Evolutionary conservation across 2,888 invertebrate genomes (phyloP), one percentile per base, ranked within the genome.

Genomic region (Priocnemis perturbator): DNA sequence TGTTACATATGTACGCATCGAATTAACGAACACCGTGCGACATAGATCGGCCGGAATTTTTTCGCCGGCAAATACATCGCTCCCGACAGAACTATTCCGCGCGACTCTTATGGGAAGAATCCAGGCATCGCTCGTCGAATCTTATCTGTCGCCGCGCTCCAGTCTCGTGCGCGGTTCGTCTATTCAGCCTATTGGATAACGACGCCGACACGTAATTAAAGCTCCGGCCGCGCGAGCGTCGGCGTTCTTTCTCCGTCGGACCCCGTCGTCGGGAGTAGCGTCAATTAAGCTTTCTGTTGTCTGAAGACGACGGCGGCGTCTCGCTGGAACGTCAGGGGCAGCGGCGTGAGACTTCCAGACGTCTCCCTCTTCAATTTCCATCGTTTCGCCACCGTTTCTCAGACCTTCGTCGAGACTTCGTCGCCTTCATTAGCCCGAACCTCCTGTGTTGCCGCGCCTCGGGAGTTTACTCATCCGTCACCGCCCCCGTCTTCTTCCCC

Each of bases 201-300:
- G 37, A 44, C 20, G 37, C 53, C 72, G 79, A 75, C 78, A 76
- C 79, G 76, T 79, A 79, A 79, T 77, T 78, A 78, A 73, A 70
- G 47, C 23, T 23, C 44, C 45, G 23, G 17, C 44, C 14, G 21
- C 23, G 20, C 3, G 59, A 45, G 11, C 37, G 67, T 37, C 37
- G 37, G 7, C 11, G 7, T 37, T 11, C 37, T 11, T 26, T 26
- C 37, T 37, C 37, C 37, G 53, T 44, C 37, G 53, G 45, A 59
- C 55, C 72, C 37, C 53, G 45, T 60, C 2, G 45, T 60, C 73
- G 71, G 71, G 78, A 80, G 77, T 76, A 73, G 72, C 78, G 78
- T 75, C 80, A 81, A 81, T 81, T 81, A 81, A 77, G 75, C 72
- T 69, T 71, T 75, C 74, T 63, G 73, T 59, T 69, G 62, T 70